Percentiles rank a stretch among this genome's conserved stretches.
phyloP scores from a whole-genome alignment of 2,888 invertebrate genomes.

The Rhimphoctona megacephalus region DNA sequence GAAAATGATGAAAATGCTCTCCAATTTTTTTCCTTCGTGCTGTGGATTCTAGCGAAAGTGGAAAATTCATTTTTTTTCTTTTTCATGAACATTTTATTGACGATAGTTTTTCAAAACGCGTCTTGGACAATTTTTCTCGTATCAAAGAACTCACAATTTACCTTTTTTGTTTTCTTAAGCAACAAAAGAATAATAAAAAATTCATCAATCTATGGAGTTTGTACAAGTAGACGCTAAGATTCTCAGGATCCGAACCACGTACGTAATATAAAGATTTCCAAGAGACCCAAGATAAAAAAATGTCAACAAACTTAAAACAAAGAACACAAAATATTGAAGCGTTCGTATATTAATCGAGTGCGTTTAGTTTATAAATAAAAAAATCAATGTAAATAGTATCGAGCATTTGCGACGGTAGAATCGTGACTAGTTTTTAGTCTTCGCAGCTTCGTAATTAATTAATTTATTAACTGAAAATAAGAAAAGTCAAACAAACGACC shows the following conservation, averaged over 20 bases:
- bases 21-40: background rate
- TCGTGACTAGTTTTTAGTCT: constrained; percentile 56
- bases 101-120: background rate
- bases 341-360: constrained; percentile 31
- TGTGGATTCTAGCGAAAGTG: background rate
- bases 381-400: constrained; percentile 65
- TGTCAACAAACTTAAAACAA: constrained; percentile 12
- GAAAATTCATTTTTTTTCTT: background rate
- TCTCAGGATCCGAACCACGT: constrained; percentile 65
- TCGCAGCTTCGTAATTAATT: constrained; percentile 61
- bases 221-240: constrained; percentile 53
- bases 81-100: constrained; percentile 19
- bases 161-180: background rate
- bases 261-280: constrained; percentile 43
- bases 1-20: background rate
- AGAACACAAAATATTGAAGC: constrained; percentile 31
- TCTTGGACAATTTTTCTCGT: constrained; percentile 11
- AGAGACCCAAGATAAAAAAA: background rate
- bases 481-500: constrained; percentile 7
- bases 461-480: constrained; percentile 61
- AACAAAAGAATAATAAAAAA: constrained; percentile 6
- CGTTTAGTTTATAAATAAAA: constrained; percentile 46
- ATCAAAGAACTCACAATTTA: constrained; percentile 2
- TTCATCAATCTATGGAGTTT: constrained; percentile 24
- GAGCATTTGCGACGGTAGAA: constrained; percentile 51